Conservation (phyloP, 2,888 invertebrate genomes). For the Troides helena region DNA sequence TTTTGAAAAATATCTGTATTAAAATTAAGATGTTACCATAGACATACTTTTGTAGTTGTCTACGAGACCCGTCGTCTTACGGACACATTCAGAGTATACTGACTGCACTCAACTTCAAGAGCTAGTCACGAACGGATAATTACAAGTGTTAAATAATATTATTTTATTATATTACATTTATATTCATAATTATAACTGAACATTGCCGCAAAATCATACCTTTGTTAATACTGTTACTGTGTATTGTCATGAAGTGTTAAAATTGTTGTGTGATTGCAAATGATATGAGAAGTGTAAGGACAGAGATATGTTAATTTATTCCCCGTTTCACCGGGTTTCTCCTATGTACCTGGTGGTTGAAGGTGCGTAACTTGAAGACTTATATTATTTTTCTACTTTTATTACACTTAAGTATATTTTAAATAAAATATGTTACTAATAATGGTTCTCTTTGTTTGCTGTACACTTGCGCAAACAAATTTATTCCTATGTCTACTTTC, state of each 20-base stretch:
- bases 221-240: constrained; percentile 41
- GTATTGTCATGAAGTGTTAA: constrained; percentile 44
- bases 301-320: constrained; percentile 74
- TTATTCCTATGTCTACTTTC: constrained; percentile 44
- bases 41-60: constrained; percentile 27
- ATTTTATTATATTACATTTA: constrained; percentile 41
- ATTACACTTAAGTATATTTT: neutral
- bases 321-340: constrained; percentile 72
- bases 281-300: constrained; percentile 63
- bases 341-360: constrained; percentile 71
- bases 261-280: constrained; percentile 58
- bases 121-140: constrained; percentile 54
- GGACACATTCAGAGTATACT: neutral
- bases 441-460: constrained; percentile 26
- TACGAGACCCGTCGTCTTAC: neutral
- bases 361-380: constrained; percentile 62
- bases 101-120: constrained; percentile 11
- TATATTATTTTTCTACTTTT: constrained; percentile 33
- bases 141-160: constrained; percentile 50
- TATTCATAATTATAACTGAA: constrained; percentile 56
- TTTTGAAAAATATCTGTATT: neutral
- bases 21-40: constrained; percentile 26
- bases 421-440: neutral
- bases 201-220: constrained; percentile 50
- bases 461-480: constrained; percentile 34